A percentile compares a stretch with the other conserved stretches of the same genome.
phyloP scores from a whole-genome alignment of 2,113 vertebrate genomes.

The Thalassoma bifasciatum region DNA sequence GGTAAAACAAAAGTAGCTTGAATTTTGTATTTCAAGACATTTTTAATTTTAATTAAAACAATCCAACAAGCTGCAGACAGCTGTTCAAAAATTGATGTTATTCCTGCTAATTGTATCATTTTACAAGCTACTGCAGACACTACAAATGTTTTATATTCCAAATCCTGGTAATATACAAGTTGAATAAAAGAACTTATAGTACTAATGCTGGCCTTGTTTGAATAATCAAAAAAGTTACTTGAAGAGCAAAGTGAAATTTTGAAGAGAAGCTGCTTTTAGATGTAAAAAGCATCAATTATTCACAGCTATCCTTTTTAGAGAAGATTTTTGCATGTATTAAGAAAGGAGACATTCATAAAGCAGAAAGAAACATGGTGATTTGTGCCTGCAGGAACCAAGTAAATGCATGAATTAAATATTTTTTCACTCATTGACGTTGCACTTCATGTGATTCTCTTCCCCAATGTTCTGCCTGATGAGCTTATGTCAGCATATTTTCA shows the following conservation, averaged over 20 bases:
- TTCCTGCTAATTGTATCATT: no score
- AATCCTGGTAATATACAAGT: no score
- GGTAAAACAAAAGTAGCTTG: no score
- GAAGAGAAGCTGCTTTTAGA: slow-evolving; percentile 33
- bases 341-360: background rate
- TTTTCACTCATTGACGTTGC: background rate
- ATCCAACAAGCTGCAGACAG: no score
- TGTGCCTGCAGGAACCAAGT: slow-evolving; percentile 11
- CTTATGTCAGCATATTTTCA: no score
- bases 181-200: no score
- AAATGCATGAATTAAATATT: background rate
- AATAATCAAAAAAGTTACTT: slow-evolving; percentile 16
- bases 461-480: background rate
- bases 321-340: slow-evolving; percentile 17
- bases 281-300: slow-evolving; percentile 56
- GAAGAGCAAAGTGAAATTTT: slow-evolving; percentile 15
- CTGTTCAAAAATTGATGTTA: no score
- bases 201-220: background rate
- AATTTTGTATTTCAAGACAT: background rate
- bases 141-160: no score
- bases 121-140: no score
- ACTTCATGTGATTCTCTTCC: background rate
- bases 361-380: background rate
- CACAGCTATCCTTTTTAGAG: slow-evolving; percentile 36
- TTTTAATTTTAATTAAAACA: no score